Evolutionary conservation across 2,113 vertebrate species (phyloP).

Genomic region (Aegithalos caudatus): DNA sequence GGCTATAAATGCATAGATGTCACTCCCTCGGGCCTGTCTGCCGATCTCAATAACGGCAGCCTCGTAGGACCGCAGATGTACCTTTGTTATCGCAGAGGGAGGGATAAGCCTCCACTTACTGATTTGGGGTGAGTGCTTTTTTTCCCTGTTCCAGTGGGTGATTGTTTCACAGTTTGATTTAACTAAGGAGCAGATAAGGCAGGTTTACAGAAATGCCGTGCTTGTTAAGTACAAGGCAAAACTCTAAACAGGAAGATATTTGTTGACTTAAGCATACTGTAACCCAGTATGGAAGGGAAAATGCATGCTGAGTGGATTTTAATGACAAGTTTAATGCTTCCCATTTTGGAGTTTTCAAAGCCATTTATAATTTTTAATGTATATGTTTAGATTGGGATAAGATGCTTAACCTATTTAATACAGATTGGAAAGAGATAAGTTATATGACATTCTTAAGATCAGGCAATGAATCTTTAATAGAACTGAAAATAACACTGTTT

Average conservation of each 20-base stretch:
- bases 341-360: neutral
- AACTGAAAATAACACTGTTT: neutral
- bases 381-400: neutral
- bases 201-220: neutral
- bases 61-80: slow-evolving; percentile 93
- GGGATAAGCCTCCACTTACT: slow-evolving; percentile 96
- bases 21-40: slow-evolving; percentile 91
- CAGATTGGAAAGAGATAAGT: neutral
- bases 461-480: neutral
- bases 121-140: slow-evolving; percentile 91
- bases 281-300: neutral
- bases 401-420: neutral
- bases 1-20: slow-evolving; percentile 89
- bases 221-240: neutral
- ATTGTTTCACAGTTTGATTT: neutral
- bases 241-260: neutral
- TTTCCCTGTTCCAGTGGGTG: neutral
- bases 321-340: neutral
- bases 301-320: neutral
- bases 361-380: neutral
- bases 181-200: neutral
- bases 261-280: neutral
- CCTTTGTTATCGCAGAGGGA: slow-evolving; percentile 92
- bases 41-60: slow-evolving; percentile 94
- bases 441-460: neutral